phyloP scores from a whole-genome alignment of 35 echinoderm and acorn worm species.

The Eucidaris tribuloides region DNA sequence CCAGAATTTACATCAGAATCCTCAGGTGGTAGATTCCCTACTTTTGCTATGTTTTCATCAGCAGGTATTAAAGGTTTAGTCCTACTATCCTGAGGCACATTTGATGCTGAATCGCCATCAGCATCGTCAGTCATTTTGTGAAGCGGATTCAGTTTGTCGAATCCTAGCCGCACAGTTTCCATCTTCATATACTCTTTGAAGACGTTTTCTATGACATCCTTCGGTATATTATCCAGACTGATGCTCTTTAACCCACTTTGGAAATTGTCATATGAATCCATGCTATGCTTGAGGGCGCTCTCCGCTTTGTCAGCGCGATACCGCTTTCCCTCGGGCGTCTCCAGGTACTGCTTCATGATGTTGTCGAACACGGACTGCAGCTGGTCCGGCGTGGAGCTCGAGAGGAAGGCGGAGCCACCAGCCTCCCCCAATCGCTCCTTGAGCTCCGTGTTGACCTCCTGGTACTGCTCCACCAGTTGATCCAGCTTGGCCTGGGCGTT shows the following conservation, averaged over 20 bases:
- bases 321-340: constrained; percentile 28
- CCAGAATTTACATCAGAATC: not conserved
- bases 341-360: constrained; percentile 40
- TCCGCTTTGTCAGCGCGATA: constrained; percentile 34
- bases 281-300: not conserved
- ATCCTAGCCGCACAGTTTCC: not conserved
- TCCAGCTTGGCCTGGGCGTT: not conserved
- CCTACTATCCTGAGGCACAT: constrained; percentile 6
- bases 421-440: not conserved
- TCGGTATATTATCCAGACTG: not conserved
- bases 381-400: not conserved
- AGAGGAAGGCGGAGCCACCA: not conserved
- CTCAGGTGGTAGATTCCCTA: not conserved
- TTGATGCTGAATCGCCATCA: not conserved
- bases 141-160: not conserved
- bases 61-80: not conserved
- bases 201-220: not conserved
- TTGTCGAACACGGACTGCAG: constrained; percentile 51
- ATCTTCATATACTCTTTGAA: not conserved
- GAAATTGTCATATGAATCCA: constrained; percentile 41
- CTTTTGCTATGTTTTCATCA: not conserved
- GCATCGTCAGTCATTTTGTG: not conserved
- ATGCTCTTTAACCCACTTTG: too few relatives aligned
- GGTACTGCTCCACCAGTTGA: not conserved
- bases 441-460: not conserved